Evolutionary conservation across 2,888 invertebrate species (phyloP).

Genomic region (Meta bourneti): DNA sequence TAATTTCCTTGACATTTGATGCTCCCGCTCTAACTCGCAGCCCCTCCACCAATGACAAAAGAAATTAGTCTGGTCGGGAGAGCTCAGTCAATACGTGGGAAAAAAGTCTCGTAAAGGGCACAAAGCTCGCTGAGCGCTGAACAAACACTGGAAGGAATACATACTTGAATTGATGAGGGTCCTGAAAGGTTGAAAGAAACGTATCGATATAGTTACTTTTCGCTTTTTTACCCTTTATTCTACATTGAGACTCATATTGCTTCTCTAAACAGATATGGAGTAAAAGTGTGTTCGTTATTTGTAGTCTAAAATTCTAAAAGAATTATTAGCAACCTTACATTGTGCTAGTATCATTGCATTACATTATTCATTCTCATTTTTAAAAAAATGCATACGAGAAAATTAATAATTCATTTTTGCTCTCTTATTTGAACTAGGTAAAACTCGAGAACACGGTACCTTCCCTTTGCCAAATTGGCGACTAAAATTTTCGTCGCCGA

Average conservation of each 20-base stretch:
- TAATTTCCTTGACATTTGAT: constrained; percentile 44
- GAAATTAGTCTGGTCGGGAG: constrained; percentile 42
- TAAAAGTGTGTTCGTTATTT: too few species aligned
- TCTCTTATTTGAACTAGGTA: too few species aligned
- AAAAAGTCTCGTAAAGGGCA: background rate
- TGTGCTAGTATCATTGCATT: too few species aligned
- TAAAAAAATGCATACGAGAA: too few species aligned
- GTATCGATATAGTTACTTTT: background rate
- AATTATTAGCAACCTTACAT: too few species aligned
- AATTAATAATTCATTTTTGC: too few species aligned
- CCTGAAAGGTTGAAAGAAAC: background rate
- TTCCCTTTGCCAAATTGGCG: too few species aligned
- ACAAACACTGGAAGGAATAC: constrained; percentile 45
- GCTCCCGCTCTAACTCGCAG: background rate
- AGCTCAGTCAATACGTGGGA: constrained; percentile 45
- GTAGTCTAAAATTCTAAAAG: too few species aligned
- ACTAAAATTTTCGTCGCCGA: too few species aligned
- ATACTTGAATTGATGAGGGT: constrained; percentile 36
- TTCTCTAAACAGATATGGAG: too few species aligned
- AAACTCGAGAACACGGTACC: too few species aligned
- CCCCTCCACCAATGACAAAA: constrained; percentile 35
- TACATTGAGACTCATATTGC: background rate
- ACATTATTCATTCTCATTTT: too few species aligned
- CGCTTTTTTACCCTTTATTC: background rate
- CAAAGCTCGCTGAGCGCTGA: background rate